phyloP scores from a whole-genome alignment of 2,113 vertebrate genomes.

The Gracilinanus agilis region DNA sequence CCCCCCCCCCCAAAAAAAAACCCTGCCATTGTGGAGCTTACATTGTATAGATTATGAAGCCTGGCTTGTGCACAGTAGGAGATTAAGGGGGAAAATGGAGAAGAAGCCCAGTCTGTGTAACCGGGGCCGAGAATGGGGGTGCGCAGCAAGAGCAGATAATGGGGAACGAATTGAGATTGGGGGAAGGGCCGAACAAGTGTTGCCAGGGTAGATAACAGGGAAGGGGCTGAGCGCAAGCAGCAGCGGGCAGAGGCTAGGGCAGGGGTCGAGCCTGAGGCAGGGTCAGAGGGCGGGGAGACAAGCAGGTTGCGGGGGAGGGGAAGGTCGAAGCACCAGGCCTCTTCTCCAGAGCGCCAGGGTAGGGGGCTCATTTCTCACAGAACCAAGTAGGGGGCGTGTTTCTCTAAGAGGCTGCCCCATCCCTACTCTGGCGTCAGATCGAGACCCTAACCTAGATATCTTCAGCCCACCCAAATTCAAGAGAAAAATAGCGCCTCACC shows the following conservation, averaged over 20 bases:
- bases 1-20: neutral
- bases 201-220: too few species aligned
- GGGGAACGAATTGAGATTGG: too few species aligned
- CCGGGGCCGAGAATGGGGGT: too few species aligned
- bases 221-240: too few species aligned
- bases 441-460: neutral
- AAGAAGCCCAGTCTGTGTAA: neutral
- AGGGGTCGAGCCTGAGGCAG: too few species aligned
- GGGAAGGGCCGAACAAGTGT: too few species aligned
- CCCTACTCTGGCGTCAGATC: neutral
- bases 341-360: neutral
- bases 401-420: neutral
- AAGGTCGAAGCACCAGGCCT: neutral
- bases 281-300: too few species aligned
- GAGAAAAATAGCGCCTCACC: neutral
- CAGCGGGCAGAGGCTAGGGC: too few species aligned
- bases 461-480: too few species aligned
- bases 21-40: neutral
- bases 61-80: neutral
- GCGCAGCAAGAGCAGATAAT: too few species aligned
- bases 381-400: neutral
- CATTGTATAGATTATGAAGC: neutral
- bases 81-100: too few species aligned
- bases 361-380: neutral
- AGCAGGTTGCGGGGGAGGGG: too few species aligned